phyloP scores from a whole-genome alignment of 2,113 vertebrate species.

The Girardinichthys multiradiatus region DNA sequence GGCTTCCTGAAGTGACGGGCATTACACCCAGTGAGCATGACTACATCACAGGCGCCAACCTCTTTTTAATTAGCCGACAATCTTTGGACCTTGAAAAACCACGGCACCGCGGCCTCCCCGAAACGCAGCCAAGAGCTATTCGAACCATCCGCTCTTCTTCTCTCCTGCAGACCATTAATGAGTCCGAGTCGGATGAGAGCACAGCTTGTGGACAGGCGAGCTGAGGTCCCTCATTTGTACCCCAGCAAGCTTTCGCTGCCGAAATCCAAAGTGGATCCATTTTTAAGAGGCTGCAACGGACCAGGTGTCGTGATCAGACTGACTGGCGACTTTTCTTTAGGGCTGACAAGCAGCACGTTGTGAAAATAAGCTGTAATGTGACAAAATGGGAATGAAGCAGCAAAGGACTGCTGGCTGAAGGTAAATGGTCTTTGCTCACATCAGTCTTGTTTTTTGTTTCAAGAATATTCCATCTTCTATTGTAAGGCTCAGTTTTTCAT shows the following conservation, averaged over 20 bases:
- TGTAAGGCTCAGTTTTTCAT: constrained; percentile 42
- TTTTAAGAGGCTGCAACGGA: constrained; percentile 50
- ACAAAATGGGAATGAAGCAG: constrained; percentile 52
- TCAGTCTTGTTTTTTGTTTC: constrained; percentile 43
- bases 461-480: constrained; percentile 56
- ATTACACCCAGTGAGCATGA: constrained; percentile 30
- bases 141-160: constrained; percentile 25
- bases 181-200: constrained; percentile 51
- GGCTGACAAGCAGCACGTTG: constrained; percentile 21
- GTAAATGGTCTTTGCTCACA: constrained; percentile 59
- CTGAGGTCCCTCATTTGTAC: constrained; percentile 55
- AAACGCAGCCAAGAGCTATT: constrained; percentile 34
- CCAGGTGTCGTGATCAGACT: constrained; percentile 46
- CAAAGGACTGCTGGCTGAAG: constrained; percentile 37
- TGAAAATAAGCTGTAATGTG: constrained; percentile 64
- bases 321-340: constrained; percentile 43
- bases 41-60: constrained; percentile 46
- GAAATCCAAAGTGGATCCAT: constrained; percentile 61
- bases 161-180: constrained; percentile 57
- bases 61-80: constrained; percentile 54
- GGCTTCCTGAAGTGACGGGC: constrained; percentile 30
- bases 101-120: not conserved
- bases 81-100: constrained; percentile 41
- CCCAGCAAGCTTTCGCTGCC: constrained; percentile 49
- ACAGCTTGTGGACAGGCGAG: constrained; percentile 36